Base-by-base conservation (phyloP, 2,797 vertebrate genomes). In the Danionella dracula region DNA sequence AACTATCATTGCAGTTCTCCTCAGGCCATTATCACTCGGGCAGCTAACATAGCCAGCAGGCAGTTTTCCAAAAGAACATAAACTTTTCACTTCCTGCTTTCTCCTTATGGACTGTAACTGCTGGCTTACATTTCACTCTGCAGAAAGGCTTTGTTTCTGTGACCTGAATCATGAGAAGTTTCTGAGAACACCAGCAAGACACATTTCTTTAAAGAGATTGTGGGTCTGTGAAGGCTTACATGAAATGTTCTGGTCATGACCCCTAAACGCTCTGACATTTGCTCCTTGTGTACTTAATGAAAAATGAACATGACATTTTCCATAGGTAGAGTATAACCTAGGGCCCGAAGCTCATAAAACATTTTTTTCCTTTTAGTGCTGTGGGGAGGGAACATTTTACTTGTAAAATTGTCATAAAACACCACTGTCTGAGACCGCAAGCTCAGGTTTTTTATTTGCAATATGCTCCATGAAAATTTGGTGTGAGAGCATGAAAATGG, bases 21-120 rank as follows among this genome's bases (percentile, higher is more conserved):
- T 59, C 27, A 44, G 56, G 56, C 23, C 15, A 59, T 59, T 40
- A 59, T 17, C 56, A 45, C 31, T 59, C 32, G 40, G 45, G 23
- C 27, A 32, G 11, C 29, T 20, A 40, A 45, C 13, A 34, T 13
- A 20, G 56, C 23, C 23, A 27, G 23, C 56, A 59, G 31, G 17
- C 56, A 32, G 40, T 34, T 59, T 16, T 45, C 27, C 40, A 23
- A 32, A 59, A 45, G 15, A 44, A 34, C 8, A 1, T 20, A 45
- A 45, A 8, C 40, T 40, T 32, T 59, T 21, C 17, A 15, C 56
- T 59, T 59, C 44, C 44, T 45, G 29, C 23, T 44, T 45, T 44
- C 41, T 45, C 17, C n/a, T n/a, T 20, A 15, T 58, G 16, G 15
- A 6, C n/a, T 56, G 38, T 41, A 41, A 41, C 38, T 56, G 37